Base-by-base conservation (phyloP, 2,113 vertebrate species). In the Paramisgurnus dabryanus region DNA sequence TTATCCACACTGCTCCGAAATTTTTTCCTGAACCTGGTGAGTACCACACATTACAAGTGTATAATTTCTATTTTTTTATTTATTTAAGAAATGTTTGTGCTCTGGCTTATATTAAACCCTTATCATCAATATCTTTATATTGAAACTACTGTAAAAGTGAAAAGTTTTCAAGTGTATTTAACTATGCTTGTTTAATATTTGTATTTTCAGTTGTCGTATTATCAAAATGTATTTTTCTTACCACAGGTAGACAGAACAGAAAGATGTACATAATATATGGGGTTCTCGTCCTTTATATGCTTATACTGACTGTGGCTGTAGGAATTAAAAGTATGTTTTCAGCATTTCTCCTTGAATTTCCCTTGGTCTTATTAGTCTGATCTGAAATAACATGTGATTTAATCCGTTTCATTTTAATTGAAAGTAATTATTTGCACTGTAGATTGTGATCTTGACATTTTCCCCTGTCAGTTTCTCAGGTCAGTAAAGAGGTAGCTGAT, bases 321-420 rank as follows among this genome's bases (percentile, higher is more conserved):
- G 85, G 84, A 85, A 68, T 88, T 67, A 88, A 86, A 84, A 80
- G 85, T 87, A 85, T 71, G 82, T 67, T 47, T 17, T 27, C 17
- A 50, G 18, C 27, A 66, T 22, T 43, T 40, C 53, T 61, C 12
- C 43, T 67, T 50, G 22, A 53, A 41, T 43, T 34, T 0, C 27
- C 27, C 27, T 43, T 22, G 22, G 22, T 22, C 22, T 22, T 15
- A 13, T 60, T 58, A 40, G 17, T 67, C 34, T 13, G 10, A 34
- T 34, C 3, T 34, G 4, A 13, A 17, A 40, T 50, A 50, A 50
- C 50, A 13, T 53, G 13, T 1, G 11, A 12, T 50, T 53, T 53
- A 11, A 34, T 34, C 27, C 27, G 1, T 34, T 34, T 34, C 27
- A 34, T 34, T 34, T 50, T 50, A 11, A 11, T 50, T 50, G 6